Evolutionary conservation across 2,888 invertebrate genomes (phyloP), one percentile per base, ranked within the genome.

Genomic region (Slavum lentiscoides): DNA sequence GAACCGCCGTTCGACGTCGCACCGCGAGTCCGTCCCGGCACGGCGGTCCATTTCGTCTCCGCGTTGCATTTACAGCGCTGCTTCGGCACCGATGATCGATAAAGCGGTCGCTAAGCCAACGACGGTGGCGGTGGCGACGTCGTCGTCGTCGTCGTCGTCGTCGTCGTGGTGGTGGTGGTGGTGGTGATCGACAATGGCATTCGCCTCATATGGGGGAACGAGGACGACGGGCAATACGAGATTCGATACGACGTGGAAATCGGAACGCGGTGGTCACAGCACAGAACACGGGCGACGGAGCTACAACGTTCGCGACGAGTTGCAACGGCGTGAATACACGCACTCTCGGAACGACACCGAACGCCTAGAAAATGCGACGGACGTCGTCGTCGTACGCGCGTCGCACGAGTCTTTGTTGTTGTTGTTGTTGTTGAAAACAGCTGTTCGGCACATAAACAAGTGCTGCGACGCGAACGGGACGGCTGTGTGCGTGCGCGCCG

Each of bases 321-420:
- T 30, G 30, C 4, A 19, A 0, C 2, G 19, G 55, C 55, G 55
- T 19, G 19, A 55, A 58, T 58, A 58, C 39, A 4, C 30, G 55
- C 39, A 11, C 19, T 17, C 8, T 17, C 8, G 64, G 17, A 49
- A 39, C 2, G 19, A 62, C 19, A 37, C 39, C n/a, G 23, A 39
- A 13, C 9, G 21, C 21, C 49, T 21, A 43, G 8, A 61, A 43
- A 61, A 19, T 4, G 15, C 66, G 55, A 21, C 66, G 9, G 21
- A 21, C 21, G 43, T 43, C 58, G 37, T 55, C 37, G 64, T 66
- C 75, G 67, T 67, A 68, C 30, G 43, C 43, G 43, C 43, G 43
- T 9, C 76, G 68, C 76, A 68, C 68, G 76, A 68, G 67, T 67
- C 76, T 68, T 76, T 76, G 76, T 76, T 76, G 76, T 76, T 76